Evolutionary conservation across 2,113 vertebrate species (phyloP), one percentile per base, ranked within the genome.

Genomic region (Taxidea taxus): DNA sequence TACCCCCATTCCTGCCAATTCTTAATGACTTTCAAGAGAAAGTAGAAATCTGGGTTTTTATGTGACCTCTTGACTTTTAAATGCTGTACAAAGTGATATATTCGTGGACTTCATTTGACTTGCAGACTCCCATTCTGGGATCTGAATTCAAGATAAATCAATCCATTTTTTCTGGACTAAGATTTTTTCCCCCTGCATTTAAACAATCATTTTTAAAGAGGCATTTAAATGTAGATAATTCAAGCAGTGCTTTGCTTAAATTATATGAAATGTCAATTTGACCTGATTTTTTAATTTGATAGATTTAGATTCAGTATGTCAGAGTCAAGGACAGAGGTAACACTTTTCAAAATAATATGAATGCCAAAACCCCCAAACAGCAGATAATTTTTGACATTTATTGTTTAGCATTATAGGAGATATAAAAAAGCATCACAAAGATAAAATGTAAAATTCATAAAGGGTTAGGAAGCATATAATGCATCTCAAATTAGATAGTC

Each of bases 1-100:
- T 1, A 6, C 62, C 62, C 13, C 44, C 31, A n/a, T 39, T 92
- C 31, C 60, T 84, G 47, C 18, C 31, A 83, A 21, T 90, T 83
- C 64, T 56, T 62, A 64, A 86, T 85, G n/a, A 84, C 75, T 81
- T 93, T 92, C 15, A 94, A 95, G 80, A 92, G 68, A 94, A 96
- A 49, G 21, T 90, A 14, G 37, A 77, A 70, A 68, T 88, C 29
- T 84, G n/a, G 10, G 21, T 66, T 49, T 88, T 88, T 58, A 29
- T 56, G 31, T 90, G 58, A 89, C 3, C 54, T 77, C 27, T 56
- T 94, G 56, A 75, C 29, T 92, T 97, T 94, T 84, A 81, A 95
- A 27, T 74, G 37, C 18, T 89, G 4, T 62, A 15, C 92, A 42
- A 92, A 81, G 56, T 18, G 75, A 70, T 49, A 8, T 81, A 77